These are phyloP conservation scores for Oligia fasciuncula DNA, from an alignment of 2,888 invertebrate species.

Conservation along the genomic window DNA sequence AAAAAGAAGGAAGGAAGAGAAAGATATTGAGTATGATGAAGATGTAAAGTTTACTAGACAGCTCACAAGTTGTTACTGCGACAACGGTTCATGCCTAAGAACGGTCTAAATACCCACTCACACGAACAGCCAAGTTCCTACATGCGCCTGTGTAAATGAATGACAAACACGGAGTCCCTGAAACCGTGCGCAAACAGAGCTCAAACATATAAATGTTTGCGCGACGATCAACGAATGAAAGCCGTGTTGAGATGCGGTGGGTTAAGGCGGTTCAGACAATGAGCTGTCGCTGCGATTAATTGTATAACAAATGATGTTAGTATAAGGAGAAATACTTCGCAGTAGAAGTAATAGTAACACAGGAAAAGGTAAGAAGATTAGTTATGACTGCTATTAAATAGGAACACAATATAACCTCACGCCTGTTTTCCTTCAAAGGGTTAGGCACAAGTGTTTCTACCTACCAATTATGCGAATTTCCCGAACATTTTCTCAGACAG, in stretches of 20 bases:
- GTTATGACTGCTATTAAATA: not conserved
- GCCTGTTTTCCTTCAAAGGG: not conserved
- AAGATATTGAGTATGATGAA: no score
- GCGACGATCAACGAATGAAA: conserved; percentile 64
- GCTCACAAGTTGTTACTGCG: not conserved
- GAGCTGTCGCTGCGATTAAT: conserved; percentile 12
- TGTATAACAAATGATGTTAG: not conserved
- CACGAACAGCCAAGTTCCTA: conserved; percentile 47
- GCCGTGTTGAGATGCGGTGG: conserved; percentile 59
- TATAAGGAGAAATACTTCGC: not conserved
- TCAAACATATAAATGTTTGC: conserved; percentile 66
- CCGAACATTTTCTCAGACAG: not conserved
- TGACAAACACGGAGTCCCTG: conserved; percentile 57
- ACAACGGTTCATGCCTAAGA: conserved; percentile 1
- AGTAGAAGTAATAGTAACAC: not conserved
- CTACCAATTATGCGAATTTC: not conserved
- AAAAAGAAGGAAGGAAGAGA: no score
- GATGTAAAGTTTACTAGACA: no score
- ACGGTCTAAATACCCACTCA: conserved; percentile 18
- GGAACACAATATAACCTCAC: not conserved
- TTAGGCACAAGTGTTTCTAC: not conserved
- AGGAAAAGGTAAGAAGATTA: not conserved
- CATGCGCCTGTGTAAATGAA: conserved; percentile 59
- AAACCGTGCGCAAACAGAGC: conserved; percentile 61
- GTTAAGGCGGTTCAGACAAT: conserved; percentile 46